Evolutionary conservation across 2,113 vertebrate genomes (phyloP), one percentile per base, ranked within the genome.

Genomic region (Pimephales promelas): DNA sequence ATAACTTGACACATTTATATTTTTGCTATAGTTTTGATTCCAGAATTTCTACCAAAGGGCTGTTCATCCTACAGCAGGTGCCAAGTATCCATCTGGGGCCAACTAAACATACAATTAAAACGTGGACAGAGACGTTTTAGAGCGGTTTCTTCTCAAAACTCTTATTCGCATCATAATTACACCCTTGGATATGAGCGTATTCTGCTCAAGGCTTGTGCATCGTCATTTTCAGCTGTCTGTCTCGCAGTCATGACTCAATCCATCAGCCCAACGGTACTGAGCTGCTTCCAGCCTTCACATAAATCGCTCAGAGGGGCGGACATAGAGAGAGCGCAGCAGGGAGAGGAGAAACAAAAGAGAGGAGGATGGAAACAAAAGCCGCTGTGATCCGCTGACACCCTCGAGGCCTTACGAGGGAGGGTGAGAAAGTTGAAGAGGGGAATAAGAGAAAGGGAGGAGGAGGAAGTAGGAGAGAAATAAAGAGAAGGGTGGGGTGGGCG

Each of bases 281-380:
- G 59, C 40, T 66, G 57, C 59, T 49, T 49, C 18, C 59, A 52
- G 59, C 40, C 78, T 49, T 66, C 78, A n/a, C 78, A 79, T 80
- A 74, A 61, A 76, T 84, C 20, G 16, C 78, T 77, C 40, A 13
- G 45, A 47, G 59, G 47, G 45, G 52, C 16, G 40, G 79, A 82
- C 24, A 54, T 24, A 76, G 34, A 26, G 71, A 57, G 3, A 26
- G 71, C 74, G 34, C 74, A 78, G 70, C 64, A 84, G 82, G 70
- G 79, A 82, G 84, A 85, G 87, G 49, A 72, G 26, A 87, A 62
- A 40, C 61, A 84, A 82, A 87, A 83, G 83, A 84, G 89, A 89
- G 82, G 43, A 88, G 79, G 73, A 89, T 66, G 79, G 73, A 86
- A 83, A 93, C 88, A 92, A 92, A 93, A 89, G 88, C 86, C 56